Conservation (phyloP, 2,797 vertebrate species). For the Characodon lateralis region DNA sequence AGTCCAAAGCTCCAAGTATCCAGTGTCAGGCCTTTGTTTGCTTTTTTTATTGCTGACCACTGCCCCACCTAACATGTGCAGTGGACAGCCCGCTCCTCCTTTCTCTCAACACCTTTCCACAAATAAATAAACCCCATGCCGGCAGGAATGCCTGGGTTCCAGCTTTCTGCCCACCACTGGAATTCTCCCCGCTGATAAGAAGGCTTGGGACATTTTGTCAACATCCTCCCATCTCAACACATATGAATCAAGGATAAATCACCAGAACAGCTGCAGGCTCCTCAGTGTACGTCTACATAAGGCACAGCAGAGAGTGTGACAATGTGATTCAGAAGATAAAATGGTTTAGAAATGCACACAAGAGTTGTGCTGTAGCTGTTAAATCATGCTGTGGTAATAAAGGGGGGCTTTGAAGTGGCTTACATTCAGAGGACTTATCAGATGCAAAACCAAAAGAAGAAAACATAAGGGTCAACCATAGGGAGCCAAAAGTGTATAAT, state of each 20-base stretch:
- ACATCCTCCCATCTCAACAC: conserved; percentile 57
- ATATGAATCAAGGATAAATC: conserved; percentile 51
- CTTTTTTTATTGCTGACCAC: conserved; percentile 77
- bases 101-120: conserved; percentile 75
- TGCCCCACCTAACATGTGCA: conserved; percentile 73
- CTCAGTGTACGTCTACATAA: conserved; percentile 25
- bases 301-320: conserved; percentile 42
- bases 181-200: conserved; percentile 73
- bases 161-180: conserved; percentile 53
- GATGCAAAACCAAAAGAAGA: conserved; percentile 24
- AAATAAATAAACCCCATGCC: conserved; percentile 78
- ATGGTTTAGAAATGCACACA: conserved; percentile 41
- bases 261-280: conserved; percentile 60
- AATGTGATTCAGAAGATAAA: conserved; percentile 52
- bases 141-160: conserved; percentile 71
- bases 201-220: conserved; percentile 49
- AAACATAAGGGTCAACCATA: conserved; percentile 6
- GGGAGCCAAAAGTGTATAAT: conserved; percentile 9
- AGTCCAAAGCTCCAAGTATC: conserved; percentile 61
- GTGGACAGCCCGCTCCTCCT: conserved; percentile 58
- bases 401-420: conserved; percentile 24
- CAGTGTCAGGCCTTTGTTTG: conserved; percentile 78
- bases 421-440: conserved; percentile 21
- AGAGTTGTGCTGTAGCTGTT: conserved; percentile 32
- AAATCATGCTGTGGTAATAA: conserved; percentile 39